These are phyloP conservation scores for Electrona antarctica DNA, from an alignment of 2,113 vertebrate genomes.

Conservation along the genomic window DNA sequence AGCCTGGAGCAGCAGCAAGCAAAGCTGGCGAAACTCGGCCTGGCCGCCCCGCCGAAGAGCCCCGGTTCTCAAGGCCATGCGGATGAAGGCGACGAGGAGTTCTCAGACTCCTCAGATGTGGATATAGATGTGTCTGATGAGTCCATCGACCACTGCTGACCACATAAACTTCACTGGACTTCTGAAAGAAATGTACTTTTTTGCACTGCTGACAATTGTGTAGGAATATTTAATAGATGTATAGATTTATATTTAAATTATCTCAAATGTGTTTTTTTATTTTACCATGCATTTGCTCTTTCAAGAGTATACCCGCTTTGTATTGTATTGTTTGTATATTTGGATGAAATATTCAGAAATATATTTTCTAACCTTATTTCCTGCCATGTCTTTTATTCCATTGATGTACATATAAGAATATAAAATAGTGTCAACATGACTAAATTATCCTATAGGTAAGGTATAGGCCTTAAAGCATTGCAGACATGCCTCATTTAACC, in stretches of 20 bases:
- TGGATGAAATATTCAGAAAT: conserved; percentile 71
- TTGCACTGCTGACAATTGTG: conserved; percentile 27
- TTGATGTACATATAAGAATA: no score
- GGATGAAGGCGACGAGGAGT: conserved; percentile 73
- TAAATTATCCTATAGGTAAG: no score
- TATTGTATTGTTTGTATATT: conserved; percentile 59
- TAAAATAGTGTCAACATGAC: no score
- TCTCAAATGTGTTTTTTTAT: conserved; percentile 34
- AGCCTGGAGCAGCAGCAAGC: conserved; percentile 85
- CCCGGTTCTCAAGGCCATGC: conserved; percentile 76
- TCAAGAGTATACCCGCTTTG: conserved; percentile 38
- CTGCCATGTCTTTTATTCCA: neutral
- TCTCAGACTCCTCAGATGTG: conserved; percentile 67
- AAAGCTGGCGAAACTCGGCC: conserved; percentile 82
- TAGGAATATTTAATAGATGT: conserved; percentile 79
- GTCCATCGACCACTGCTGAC: conserved; percentile 61
- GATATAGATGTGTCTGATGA: conserved; percentile 73
- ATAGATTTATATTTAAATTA: conserved; percentile 80
- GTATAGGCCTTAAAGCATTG: no score
- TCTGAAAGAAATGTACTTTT: neutral
- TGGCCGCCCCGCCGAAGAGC: conserved; percentile 69
- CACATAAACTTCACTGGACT: conserved; percentile 16
- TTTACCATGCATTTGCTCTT: conserved; percentile 60
- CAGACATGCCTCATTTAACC: no score
- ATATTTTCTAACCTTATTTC: conserved; percentile 70